Evolutionary conservation across 2,797 vertebrate species (phyloP).

Genomic region (Coilia nasus): DNA sequence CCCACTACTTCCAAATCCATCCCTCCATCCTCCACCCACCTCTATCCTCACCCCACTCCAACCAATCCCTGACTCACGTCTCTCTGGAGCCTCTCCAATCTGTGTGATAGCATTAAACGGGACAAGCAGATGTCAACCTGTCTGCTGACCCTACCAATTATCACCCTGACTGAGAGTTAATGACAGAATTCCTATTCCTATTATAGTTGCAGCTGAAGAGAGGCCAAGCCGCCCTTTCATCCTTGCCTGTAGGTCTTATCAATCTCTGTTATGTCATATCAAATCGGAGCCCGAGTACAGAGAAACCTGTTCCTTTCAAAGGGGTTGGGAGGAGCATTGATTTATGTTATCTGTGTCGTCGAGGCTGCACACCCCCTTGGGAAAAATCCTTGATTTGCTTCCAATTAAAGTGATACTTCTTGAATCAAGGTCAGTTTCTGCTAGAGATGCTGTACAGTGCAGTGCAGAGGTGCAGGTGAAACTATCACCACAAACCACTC

Average conservation of each 20-base stretch:
- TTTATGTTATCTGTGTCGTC: constrained; percentile 25
- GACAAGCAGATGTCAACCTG: constrained; percentile 57
- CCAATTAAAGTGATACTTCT: constrained; percentile 9
- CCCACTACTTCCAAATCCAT: too few species aligned
- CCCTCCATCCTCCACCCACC: too few species aligned
- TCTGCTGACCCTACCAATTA: constrained; percentile 62
- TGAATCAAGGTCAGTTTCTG: not conserved
- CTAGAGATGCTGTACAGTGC: not conserved
- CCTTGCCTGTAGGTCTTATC: constrained; percentile 39
- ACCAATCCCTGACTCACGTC: not conserved
- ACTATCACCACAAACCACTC: not conserved
- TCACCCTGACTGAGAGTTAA: constrained; percentile 52
- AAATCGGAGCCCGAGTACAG: constrained; percentile 23
- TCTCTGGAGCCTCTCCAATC: constrained; percentile 53
- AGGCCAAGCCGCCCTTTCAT: constrained; percentile 41
- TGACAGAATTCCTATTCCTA: constrained; percentile 55
- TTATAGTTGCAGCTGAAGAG: constrained; percentile 40
- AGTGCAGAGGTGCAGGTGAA: not conserved
- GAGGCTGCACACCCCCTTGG: not conserved
- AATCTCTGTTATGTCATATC: constrained; percentile 43
- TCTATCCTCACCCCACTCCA: not conserved
- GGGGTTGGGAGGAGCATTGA: not conserved
- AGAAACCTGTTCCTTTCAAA: not conserved
- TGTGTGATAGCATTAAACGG: constrained; percentile 58
- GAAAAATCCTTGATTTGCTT: constrained; percentile 3